Percentiles rank a stretch among this genome's conserved stretches.
Evolutionary conservation across 2,888 invertebrate species (phyloP).

Genomic region (Orthonevra nobilis): DNA sequence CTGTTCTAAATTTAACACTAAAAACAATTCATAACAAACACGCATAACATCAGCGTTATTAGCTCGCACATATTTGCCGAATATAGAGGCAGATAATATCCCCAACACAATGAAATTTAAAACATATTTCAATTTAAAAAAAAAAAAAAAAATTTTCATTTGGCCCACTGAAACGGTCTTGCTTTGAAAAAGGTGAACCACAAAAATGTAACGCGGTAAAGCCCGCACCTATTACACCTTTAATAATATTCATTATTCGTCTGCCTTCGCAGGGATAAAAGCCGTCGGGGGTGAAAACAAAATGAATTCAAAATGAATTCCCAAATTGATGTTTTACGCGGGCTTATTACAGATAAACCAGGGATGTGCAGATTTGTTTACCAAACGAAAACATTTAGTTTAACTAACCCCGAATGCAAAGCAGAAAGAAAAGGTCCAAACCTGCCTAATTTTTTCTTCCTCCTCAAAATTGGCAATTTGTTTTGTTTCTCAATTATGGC

Average conservation of each 20-base stretch:
- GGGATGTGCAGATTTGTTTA: constrained; percentile 10
- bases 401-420: too few relatives aligned
- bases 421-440: constrained; percentile 4
- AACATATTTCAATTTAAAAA: too few relatives aligned
- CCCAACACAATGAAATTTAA: too few relatives aligned
- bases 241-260: constrained; percentile 37
- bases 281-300: too few relatives aligned
- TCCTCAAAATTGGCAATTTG: constrained; percentile 38
- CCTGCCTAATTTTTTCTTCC: constrained; percentile 10
- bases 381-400: constrained; percentile 1
- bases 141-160: constrained; percentile 10
- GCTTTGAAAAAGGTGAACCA: constrained; percentile 8
- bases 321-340: constrained; percentile 39
- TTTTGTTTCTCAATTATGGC: constrained; percentile 42
- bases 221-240: constrained; percentile 10
- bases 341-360: constrained; percentile 26
- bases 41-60: too few relatives aligned
- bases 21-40: constrained; percentile 14
- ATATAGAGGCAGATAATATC: too few relatives aligned
- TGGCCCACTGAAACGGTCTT: constrained; percentile 44
- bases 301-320: constrained; percentile 40
- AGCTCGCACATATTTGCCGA: too few relatives aligned
- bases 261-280: too few relatives aligned
- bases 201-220: constrained; percentile 6
- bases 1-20: too few relatives aligned